Conservation (phyloP, 2,113 vertebrate species). For the Clupea harengus region DNA sequence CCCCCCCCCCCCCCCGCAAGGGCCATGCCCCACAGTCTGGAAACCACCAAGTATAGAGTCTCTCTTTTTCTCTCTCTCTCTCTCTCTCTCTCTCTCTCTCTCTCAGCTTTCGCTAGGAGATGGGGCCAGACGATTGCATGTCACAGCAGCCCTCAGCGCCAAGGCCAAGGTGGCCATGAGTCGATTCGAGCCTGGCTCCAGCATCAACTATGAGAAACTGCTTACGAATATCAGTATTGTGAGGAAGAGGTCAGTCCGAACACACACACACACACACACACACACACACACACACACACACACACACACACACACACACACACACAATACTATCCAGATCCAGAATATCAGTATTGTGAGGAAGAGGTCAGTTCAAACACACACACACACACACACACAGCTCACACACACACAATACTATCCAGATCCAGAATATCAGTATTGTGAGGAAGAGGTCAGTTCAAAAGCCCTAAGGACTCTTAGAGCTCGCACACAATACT, state of each 20-base stretch:
- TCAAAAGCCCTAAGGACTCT: neutral
- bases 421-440: constrained; percentile 84
- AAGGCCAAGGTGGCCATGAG: constrained; percentile 92
- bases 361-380: constrained; percentile 86
- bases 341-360: constrained; percentile 85
- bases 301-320: too few relatives aligned
- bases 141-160: constrained; percentile 82
- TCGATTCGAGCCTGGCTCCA: constrained; percentile 87
- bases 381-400: too few relatives aligned
- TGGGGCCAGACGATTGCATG: constrained; percentile 83
- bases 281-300: too few relatives aligned
- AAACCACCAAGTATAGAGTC: too few relatives aligned
- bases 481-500: constrained; percentile 12
- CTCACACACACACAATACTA: too few relatives aligned
- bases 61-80: neutral
- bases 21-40: too few relatives aligned
- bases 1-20: neutral
- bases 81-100: neutral
- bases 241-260: constrained; percentile 84
- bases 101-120: constrained; percentile 80
- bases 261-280: too few relatives aligned
- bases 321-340: too few relatives aligned
- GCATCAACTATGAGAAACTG: constrained; percentile 81
- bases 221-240: constrained; percentile 87
- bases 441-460: constrained; percentile 88